phyloP scores from a whole-genome alignment of 2,113 vertebrate genomes.

The Megaleporinus macrocephalus region DNA sequence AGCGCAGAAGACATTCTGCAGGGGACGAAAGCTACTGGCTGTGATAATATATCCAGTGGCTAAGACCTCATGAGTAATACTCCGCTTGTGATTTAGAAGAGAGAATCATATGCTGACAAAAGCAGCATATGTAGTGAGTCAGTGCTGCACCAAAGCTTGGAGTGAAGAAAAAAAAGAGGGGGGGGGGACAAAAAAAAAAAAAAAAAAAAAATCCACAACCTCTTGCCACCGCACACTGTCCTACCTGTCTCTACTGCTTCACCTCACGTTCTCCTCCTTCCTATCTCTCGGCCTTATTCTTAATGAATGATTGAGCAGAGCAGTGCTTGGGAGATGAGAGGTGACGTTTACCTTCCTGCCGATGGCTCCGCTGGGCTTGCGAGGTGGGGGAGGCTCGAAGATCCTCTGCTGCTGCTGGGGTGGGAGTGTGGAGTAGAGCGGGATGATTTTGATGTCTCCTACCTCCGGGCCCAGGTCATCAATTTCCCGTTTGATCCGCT shows the following conservation, averaged over 20 bases:
- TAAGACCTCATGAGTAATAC: conserved; percentile 70
- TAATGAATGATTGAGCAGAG: neutral
- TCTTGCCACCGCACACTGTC: neutral
- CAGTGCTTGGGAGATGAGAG: conserved; percentile 39
- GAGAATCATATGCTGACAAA: conserved; percentile 73
- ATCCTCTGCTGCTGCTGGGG: conserved; percentile 96
- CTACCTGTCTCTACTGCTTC: conserved; percentile 25
- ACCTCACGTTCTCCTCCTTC: conserved; percentile 24
- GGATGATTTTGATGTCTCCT: conserved; percentile 98
- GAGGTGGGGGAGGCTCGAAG: conserved; percentile 95
- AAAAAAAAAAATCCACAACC: neutral
- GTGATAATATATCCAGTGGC: conserved; percentile 7
- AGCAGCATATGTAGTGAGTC: conserved; percentile 80
- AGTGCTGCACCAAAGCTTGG: conserved; percentile 74
- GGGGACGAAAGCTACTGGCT: neutral
- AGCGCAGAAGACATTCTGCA: conserved; percentile 9
- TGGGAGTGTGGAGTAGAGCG: conserved; percentile 93
- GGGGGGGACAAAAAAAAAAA: neutral
- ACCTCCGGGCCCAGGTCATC: conserved; percentile 95
- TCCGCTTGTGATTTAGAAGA: conserved; percentile 73
- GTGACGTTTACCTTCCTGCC: conserved; percentile 88
- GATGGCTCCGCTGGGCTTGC: conserved; percentile 91
- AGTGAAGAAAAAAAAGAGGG: neutral
- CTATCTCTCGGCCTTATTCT: neutral
- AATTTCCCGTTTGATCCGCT: conserved; percentile 96